Evolutionary conservation across 2,113 vertebrate species (phyloP).

Genomic region (Saccopteryx leptura): DNA sequence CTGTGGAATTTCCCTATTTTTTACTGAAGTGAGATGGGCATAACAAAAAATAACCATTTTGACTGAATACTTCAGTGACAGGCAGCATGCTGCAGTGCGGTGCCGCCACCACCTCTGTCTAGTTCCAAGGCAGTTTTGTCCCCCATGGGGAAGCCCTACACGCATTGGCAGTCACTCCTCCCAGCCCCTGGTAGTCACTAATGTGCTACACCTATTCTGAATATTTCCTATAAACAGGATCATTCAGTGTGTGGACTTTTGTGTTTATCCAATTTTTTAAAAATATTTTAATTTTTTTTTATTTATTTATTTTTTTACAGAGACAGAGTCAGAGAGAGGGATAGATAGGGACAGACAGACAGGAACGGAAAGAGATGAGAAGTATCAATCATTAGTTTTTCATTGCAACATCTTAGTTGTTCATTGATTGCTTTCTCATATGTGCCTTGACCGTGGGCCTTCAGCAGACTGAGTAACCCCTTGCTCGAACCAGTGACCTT

Average conservation of each 20-base stretch:
- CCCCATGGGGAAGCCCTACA: rapidly evolving
- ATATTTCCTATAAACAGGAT: not conserved
- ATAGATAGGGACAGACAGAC: no score
- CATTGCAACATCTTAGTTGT: no score
- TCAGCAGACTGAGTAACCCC: no score
- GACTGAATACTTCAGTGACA: no score
- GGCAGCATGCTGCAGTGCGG: rapidly evolving
- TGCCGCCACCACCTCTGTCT: rapidly evolving
- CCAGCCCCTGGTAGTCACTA: not conserved
- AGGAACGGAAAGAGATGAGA: no score
- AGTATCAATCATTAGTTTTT: no score
- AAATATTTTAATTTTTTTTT: no score
- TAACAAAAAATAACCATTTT: not conserved
- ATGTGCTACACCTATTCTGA: not conserved
- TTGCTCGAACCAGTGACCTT: no score
- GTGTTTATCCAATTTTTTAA: not conserved
- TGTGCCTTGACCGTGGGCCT: no score
- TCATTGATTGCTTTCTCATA: no score
- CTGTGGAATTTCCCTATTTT: not conserved
- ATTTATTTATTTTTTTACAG: no score
- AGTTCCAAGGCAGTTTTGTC: not conserved
- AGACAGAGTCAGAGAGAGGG: no score
- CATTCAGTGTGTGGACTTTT: not conserved
- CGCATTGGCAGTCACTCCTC: not conserved
- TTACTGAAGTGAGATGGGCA: not conserved